A percentile compares a stretch with the other conserved stretches of the same genome.
Conservation (phyloP, 1,140 invertebrate genomes). For the Arion vulgaris region DNA sequence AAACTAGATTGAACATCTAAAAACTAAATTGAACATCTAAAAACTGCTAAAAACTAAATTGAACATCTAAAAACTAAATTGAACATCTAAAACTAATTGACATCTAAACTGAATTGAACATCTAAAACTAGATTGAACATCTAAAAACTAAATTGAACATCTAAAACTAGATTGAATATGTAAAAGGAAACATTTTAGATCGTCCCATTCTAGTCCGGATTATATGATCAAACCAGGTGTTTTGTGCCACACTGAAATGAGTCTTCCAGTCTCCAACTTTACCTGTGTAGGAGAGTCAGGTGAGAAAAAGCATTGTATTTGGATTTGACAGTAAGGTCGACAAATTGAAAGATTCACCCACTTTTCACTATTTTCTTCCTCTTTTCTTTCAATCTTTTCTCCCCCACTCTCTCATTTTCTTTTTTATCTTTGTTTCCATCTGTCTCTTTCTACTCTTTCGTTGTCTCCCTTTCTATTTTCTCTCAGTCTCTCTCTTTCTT, state of each 20-base stretch:
- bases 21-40: too few species aligned
- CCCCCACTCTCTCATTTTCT: neutral
- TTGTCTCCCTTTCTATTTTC: neutral
- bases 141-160: too few species aligned
- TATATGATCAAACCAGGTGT: slow-evolving; percentile 66
- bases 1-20: too few species aligned
- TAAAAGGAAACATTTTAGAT: neutral
- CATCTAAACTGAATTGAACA: too few species aligned
- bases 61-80: too few species aligned
- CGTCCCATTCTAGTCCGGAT: slow-evolving; percentile 1
- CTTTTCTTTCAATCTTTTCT: neutral
- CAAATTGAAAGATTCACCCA: too few species aligned
- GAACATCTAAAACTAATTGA: too few species aligned
- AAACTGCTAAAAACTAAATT: too few species aligned
- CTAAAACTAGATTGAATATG: neutral
- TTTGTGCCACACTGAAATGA: slow-evolving; percentile 70
- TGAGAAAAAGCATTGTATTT: neutral
- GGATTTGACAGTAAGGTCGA: too few species aligned
- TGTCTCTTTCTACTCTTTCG: too few species aligned
- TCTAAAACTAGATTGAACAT: too few species aligned
- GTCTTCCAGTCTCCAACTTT: slow-evolving; percentile 74
- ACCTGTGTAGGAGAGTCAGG: slow-evolving; percentile 59
- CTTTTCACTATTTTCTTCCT: neutral
- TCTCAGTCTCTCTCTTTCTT: neutral
- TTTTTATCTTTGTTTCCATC: too few species aligned